phyloP scores from a whole-genome alignment of 2,797 vertebrate genomes.

The Clarias fuscus region DNA sequence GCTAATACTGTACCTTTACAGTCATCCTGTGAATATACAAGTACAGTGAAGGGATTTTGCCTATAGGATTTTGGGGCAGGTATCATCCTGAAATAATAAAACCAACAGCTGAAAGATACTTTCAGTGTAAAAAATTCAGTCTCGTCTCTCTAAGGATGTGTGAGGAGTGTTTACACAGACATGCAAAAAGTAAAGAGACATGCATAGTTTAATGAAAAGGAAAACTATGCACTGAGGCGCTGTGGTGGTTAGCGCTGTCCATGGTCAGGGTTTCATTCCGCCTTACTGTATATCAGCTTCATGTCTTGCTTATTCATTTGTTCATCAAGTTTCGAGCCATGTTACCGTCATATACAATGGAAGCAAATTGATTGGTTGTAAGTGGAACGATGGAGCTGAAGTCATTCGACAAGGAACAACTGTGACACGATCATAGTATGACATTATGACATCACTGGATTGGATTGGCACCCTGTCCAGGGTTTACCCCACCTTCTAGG shows the following conservation, averaged over 20 bases:
- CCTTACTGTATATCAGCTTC: no score
- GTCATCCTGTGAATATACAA: background rate
- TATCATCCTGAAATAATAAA: background rate
- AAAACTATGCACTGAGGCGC: no score
- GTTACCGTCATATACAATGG: background rate
- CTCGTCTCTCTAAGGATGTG: background rate
- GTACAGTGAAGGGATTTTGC: background rate
- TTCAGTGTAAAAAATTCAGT: background rate
- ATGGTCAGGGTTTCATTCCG: no score
- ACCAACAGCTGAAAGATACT: background rate
- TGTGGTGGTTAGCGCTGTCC: no score
- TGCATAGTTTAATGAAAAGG: no score
- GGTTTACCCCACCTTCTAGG: no score
- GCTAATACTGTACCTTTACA: background rate
- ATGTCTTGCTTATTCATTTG: background rate
- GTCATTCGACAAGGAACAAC: no score
- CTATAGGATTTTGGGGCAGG: background rate
- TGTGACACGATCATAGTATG: no score
- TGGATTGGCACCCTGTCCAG: no score
- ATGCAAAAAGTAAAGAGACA: no score
- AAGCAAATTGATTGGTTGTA: background rate
- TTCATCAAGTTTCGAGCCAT: background rate
- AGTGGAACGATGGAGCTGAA: no score
- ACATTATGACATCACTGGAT: no score
- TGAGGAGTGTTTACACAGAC: background rate